These are phyloP conservation scores for Tribolium madens DNA, from an alignment of 1,140 invertebrate genomes.

Conservation along the genomic window DNA sequence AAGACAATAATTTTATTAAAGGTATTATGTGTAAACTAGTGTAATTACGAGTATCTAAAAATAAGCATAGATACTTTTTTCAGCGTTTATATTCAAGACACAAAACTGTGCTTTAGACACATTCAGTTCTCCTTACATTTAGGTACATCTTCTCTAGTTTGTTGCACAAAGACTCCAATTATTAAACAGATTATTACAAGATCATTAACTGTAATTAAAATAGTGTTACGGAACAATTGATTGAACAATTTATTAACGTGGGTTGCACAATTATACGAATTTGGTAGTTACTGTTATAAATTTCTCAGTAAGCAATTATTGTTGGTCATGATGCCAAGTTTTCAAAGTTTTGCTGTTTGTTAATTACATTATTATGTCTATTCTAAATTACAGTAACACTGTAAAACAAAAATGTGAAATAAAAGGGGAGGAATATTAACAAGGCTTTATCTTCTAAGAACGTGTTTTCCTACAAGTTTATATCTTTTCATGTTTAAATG, in stretches of 20 bases:
- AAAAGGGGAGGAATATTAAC: no score
- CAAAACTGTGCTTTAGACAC: background rate
- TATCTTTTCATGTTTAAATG: no score
- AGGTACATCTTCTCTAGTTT: background rate
- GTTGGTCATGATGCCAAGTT: background rate
- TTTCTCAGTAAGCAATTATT: background rate
- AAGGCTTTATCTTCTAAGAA: no score
- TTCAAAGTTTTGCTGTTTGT: no score
- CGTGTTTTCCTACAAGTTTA: no score
- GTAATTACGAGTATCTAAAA: no score
- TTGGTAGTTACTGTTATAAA: background rate
- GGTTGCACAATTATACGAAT: background rate
- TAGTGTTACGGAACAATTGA: background rate
- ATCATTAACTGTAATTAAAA: background rate
- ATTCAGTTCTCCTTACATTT: background rate
- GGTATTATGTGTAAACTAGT: no score
- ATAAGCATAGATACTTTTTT: no score
- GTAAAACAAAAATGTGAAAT: no score
- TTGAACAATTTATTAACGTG: background rate
- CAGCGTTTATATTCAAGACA: background rate
- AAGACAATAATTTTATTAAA: no score
- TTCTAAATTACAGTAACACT: no score
- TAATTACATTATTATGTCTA: no score
- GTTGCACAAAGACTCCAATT: background rate
- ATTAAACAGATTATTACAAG: background rate